Percentiles rank a stretch among this genome's conserved stretches.
Conservation (phyloP, 2,113 vertebrate species). For the Crotalus tigris region DNA sequence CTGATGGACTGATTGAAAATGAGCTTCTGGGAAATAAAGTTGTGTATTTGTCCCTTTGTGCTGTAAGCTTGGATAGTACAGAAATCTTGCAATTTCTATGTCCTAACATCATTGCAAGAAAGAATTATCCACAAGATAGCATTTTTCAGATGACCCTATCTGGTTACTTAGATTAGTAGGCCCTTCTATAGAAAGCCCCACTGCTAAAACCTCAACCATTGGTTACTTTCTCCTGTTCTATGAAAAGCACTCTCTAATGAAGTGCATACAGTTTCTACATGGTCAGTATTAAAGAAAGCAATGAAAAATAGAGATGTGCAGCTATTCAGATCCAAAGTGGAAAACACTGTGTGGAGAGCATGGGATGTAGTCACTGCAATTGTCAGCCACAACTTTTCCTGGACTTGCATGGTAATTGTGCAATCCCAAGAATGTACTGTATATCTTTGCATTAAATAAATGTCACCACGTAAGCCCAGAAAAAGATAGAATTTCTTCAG, state of each 20-base stretch:
- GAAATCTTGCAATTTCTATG: conserved; percentile 30
- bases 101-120: conserved; percentile 8
- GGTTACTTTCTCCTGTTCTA: not conserved
- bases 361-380: not conserved
- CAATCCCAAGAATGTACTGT: not conserved
- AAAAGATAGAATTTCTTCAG: not conserved
- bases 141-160: not conserved
- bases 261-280: not conserved
- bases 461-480: not conserved
- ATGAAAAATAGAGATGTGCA: not conserved
- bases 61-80: conserved; percentile 13
- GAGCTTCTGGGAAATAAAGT: conserved; percentile 43
- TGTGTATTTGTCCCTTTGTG: conserved; percentile 40
- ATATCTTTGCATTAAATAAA: not conserved
- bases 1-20: conserved; percentile 57
- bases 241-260: not conserved
- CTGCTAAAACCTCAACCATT: not conserved
- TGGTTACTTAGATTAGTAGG: not conserved
- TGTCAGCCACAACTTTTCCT: not conserved
- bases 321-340: not conserved
- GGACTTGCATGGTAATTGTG: not conserved
- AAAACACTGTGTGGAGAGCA: not conserved
- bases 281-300: not conserved
- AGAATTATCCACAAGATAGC: not conserved
- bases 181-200: not conserved